Base-by-base conservation (phyloP, 2,797 vertebrate species). In the Oceanodroma leucorhoa region DNA sequence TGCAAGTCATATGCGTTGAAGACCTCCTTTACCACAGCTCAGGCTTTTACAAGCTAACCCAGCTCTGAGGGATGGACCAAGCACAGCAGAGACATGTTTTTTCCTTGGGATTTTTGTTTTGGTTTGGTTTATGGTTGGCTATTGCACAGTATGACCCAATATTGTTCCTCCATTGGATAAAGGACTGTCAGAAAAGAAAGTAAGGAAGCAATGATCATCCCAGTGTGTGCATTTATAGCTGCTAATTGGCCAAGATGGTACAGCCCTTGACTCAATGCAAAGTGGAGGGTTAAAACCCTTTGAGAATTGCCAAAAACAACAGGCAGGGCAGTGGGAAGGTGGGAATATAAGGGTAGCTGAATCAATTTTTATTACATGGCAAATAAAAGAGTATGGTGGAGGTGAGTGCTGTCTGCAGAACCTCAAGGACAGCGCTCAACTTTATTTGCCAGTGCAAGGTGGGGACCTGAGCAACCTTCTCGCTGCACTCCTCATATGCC, bases 21-120 rank as follows among this genome's bases (percentile, higher is more conserved):
- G 34, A 43, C 38, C 36, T 75, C 11, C 14, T 67, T 75, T 82
- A 58, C 2, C 12, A 21, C 23, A 72, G 26, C 18, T 45, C 57
- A 60, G 23, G 9, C 51, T 83, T 92, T 55, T 32, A 81, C 24
- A 72, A 50, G 23, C 32, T 89, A 41, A 27, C 54, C 5, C 34
- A 53, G 11, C 38, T 81, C 71, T 50, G 41, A 65, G 15, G 7
- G 17, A 50, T 27, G n/a, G 12, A 65, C 19, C 23, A 55, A 78
- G n/a, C 32, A 38, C 26, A 32, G 8, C 0, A 53, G 9, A 55
- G 12, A 53, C 11, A 30, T 30, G 3, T 0, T 71, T 85, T 53
- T 32, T 9, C 40, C n/a, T 40, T 54, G 27, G 5, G 23, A 91
- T 8, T 70, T 75, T 69, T 41, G 14, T 1, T 61, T 55, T 48